These are phyloP conservation scores for Strigops habroptila DNA, from an alignment of 2,113 vertebrate species.

Conservation along the genomic window DNA sequence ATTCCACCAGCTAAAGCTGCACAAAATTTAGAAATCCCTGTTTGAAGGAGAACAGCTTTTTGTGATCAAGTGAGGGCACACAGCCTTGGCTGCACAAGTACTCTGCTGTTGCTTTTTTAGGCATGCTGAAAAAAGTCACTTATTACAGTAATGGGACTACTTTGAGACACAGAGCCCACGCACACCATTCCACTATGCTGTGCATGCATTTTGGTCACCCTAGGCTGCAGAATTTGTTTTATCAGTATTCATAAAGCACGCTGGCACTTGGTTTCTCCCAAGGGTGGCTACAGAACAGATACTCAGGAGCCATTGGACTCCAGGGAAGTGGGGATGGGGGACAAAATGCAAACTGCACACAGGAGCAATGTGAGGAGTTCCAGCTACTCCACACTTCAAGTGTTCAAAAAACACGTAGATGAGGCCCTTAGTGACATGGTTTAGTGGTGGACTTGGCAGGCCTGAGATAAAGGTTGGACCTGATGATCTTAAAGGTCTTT, in stretches of 20 bases:
- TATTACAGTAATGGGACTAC: slow-evolving; percentile 8
- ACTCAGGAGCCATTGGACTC: background rate
- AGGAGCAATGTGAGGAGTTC: background rate
- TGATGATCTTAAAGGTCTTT: background rate
- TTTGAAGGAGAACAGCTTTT: slow-evolving; percentile 24
- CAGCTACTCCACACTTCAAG: background rate
- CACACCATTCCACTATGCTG: background rate
- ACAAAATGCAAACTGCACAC: background rate
- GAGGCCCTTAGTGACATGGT: background rate
- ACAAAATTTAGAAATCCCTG: slow-evolving; percentile 15
- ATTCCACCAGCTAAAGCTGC: background rate
- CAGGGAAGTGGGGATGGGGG: background rate
- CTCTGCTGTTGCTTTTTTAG: slow-evolving; percentile 24
- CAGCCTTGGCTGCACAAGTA: background rate
- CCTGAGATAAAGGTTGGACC: background rate
- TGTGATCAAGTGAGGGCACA: slow-evolving; percentile 7
- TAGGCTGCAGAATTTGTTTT: background rate
- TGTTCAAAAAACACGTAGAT: background rate
- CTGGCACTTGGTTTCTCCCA: background rate
- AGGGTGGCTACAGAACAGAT: background rate
- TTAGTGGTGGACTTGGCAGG: background rate
- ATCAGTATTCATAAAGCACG: background rate
- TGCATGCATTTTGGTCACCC: background rate
- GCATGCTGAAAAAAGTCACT: slow-evolving; percentile 1
- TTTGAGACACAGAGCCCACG: background rate